Evolutionary conservation across 2,113 vertebrate species (phyloP), one percentile per base, ranked within the genome.

Genomic region (Anguilla japonica): DNA sequence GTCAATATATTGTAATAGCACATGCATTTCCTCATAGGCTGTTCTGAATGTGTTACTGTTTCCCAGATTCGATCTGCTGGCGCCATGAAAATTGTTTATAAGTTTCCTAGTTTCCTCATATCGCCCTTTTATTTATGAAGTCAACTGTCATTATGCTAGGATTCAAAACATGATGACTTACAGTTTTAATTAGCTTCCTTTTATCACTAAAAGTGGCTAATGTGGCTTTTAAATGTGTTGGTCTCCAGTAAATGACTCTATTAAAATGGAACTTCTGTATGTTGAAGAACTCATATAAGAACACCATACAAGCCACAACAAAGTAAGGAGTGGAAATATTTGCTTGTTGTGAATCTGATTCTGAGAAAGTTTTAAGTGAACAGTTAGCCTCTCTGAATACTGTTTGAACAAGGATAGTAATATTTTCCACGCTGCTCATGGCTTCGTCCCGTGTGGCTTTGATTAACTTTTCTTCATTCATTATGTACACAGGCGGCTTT

Each of bases 111-210:
- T 79, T 87, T 84, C 50, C 81, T 85, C 41, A 14, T 7, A 6
- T 39, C 7, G 41, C 40, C 26, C 18, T 26, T 67, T 88, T 88
- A 84, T 67, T 88, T 88, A 84, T 84, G 63, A 80, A 63, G 41
- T 41, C 82, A 84, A 14, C 41, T 83, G 50, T 79, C 88, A 81
- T 20, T 75, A 39, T 81, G 5, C 26, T 81, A 20, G n/a, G 75
- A 81, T 4, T 60, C 82, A 86, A 88, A 14, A 34, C 7, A 75
- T 79, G 13, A 87, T 67, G 41, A 39, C 29, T 71, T 41, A 84
- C 43, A 85, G 53, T 41, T 60, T 91, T 82, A 90, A 87, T 13
- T 14, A 34, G 71, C 26, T 75, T 75, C 71, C 7, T 26, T 29
- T 9, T 29, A 6, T 75, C 71, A 75, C 8, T 34, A 14, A 9